Conservation (phyloP, 2,113 vertebrate species). For the Heterochromis multidens region DNA sequence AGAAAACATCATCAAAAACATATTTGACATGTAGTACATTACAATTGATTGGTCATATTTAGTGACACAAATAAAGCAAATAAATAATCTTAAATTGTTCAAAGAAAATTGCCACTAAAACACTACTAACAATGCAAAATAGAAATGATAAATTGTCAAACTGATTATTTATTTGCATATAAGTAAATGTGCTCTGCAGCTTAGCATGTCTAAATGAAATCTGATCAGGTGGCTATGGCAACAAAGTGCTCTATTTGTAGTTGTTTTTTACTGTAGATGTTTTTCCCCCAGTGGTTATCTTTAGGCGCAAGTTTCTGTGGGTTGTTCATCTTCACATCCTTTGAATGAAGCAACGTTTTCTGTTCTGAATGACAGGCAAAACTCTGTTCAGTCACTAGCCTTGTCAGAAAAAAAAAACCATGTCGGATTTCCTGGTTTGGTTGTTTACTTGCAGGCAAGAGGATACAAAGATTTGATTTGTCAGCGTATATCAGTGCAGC, state of each 20-base stretch:
- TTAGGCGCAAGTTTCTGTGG: constrained; percentile 42
- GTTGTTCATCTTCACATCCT: constrained; percentile 46
- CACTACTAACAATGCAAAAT: neutral
- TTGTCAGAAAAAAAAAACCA: neutral
- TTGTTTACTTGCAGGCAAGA: constrained; percentile 1
- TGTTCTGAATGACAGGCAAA: neutral
- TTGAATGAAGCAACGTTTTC: neutral
- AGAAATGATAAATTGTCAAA: neutral
- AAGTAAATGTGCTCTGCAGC: constrained; percentile 1
- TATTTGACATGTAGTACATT: neutral
- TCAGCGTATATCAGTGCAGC: neutral
- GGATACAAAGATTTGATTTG: constrained; percentile 21
- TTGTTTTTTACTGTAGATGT: constrained; percentile 47
- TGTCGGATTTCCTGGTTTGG: neutral
- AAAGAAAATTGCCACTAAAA: neutral
- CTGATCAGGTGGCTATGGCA: constrained; percentile 61
- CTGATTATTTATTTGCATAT: neutral
- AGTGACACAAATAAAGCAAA: neutral
- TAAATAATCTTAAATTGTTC: neutral
- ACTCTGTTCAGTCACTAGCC: neutral
- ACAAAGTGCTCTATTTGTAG: constrained; percentile 59
- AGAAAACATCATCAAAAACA: neutral
- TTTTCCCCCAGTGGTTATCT: constrained; percentile 54
- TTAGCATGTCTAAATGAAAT: constrained; percentile 34
- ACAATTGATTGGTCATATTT: neutral